Evolutionary conservation across 2,797 vertebrate genomes (phyloP).

Genomic region (Galagoides demidoff): DNA sequence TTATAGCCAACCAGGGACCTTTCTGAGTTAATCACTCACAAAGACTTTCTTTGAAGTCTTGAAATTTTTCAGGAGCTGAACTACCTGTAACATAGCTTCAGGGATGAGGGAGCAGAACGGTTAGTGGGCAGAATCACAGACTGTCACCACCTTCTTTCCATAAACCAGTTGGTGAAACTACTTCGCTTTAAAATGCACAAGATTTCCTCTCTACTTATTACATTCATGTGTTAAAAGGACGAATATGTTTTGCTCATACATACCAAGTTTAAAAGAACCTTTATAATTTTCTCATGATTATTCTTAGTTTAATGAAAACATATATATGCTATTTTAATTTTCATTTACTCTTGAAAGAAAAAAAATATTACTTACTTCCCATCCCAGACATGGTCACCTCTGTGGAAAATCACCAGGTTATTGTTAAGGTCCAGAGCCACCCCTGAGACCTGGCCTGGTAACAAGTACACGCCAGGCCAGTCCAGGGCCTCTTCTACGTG

Average conservation of each 20-base stretch:
- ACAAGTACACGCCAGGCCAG: conserved; percentile 93
- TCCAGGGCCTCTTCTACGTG: conserved; percentile 91
- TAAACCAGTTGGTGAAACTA: not conserved
- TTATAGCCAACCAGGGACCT: not conserved
- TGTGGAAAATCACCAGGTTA: conserved; percentile 96
- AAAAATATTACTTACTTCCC: conserved; percentile 89
- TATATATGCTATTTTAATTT: not conserved
- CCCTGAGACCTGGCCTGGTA: conserved; percentile 96
- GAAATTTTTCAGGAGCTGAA: not conserved
- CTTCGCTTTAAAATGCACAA: not conserved
- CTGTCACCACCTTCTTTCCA: not conserved
- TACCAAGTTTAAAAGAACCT: not conserved
- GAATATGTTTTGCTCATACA: not conserved
- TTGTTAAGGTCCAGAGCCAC: conserved; percentile 93
- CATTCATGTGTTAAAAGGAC: not conserved
- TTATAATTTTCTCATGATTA: not conserved
- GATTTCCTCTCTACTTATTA: not conserved
- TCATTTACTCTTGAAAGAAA: not conserved
- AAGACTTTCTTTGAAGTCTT: not conserved
- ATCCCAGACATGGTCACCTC: conserved; percentile 96
- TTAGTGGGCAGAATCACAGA: not conserved
- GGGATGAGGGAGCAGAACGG: not conserved
- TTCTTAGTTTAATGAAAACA: not conserved
- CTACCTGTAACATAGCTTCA: not conserved
- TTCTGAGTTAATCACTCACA: not conserved